Conservation (phyloP, 2,797 vertebrate species). For the Mallotus villosus region DNA sequence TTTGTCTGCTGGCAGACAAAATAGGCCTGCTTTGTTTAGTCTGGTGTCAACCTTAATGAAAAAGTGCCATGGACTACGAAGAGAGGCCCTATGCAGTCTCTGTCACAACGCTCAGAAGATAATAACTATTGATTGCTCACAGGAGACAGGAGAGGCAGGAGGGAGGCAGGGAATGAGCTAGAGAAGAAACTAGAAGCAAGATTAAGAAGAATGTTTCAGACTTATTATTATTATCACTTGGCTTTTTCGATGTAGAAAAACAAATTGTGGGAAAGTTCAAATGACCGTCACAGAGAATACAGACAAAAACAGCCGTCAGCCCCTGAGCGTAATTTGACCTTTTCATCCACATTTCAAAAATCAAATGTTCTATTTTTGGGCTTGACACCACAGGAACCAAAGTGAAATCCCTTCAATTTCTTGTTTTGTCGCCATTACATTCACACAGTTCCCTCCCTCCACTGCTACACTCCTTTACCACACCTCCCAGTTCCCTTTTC, state of each 20-base stretch:
- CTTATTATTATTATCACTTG: slow-evolving; percentile 28
- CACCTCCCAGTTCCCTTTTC: slow-evolving; percentile 30
- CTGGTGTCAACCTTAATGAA: slow-evolving; percentile 80
- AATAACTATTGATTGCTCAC: slow-evolving; percentile 79
- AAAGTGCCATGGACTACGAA: slow-evolving; percentile 77
- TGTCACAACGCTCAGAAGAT: slow-evolving; percentile 68
- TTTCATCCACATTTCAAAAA: not conserved
- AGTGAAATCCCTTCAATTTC: slow-evolving; percentile 30
- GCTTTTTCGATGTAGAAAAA: slow-evolving; percentile 32
- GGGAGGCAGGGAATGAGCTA: slow-evolving; percentile 22
- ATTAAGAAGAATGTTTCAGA: slow-evolving; percentile 31
- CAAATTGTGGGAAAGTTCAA: slow-evolving; percentile 12
- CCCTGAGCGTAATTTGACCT: not conserved
- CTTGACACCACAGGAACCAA: slow-evolving; percentile 31
- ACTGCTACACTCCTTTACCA: not conserved
- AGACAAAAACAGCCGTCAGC: not conserved
- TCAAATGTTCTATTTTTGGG: slow-evolving; percentile 16
- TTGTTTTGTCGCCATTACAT: slow-evolving; percentile 15
- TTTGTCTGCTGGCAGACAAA: slow-evolving; percentile 75
- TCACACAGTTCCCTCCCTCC: slow-evolving; percentile 3
- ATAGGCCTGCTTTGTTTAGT: slow-evolving; percentile 77
- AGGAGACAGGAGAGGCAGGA: slow-evolving; percentile 47
- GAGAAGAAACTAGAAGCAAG: slow-evolving; percentile 45
- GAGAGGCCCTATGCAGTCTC: slow-evolving; percentile 61
- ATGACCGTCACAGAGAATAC: not conserved